phyloP scores from a whole-genome alignment of 2,888 invertebrate genomes.

The Cerastoderma edule region DNA sequence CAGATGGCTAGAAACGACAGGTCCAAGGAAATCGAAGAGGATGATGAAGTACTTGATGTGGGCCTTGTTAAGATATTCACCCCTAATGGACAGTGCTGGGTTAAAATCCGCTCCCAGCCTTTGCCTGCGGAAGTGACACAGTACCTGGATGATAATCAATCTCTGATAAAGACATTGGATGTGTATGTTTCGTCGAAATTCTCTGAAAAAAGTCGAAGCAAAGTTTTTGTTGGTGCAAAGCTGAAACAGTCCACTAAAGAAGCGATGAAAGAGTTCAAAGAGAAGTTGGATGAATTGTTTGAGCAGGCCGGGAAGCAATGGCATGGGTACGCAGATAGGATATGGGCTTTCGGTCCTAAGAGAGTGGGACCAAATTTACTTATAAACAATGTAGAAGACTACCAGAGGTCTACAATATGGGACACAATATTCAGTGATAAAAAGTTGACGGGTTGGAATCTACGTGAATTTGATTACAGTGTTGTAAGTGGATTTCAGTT shows the following conservation, averaged over 20 bases:
- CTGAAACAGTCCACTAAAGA: slow-evolving; percentile 68
- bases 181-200: slow-evolving; percentile 71
- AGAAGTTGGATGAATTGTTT: slow-evolving; percentile 87
- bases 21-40: slow-evolving; percentile 71
- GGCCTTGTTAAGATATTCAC: slow-evolving; percentile 86
- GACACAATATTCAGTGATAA: slow-evolving; percentile 51
- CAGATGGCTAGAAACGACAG: slow-evolving; percentile 51
- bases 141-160: slow-evolving; percentile 89
- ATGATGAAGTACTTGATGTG: slow-evolving; percentile 67
- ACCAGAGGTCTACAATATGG: slow-evolving; percentile 86
- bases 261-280: slow-evolving; percentile 84
- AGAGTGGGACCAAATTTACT: slow-evolving; percentile 95
- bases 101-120: slow-evolving; percentile 91
- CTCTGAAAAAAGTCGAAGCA: slow-evolving; percentile 38
- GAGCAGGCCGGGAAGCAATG: slow-evolving; percentile 86
- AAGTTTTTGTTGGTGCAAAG: slow-evolving; percentile 37
- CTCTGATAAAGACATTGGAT: slow-evolving; percentile 89
- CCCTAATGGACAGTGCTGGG: slow-evolving; percentile 89
- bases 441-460: slow-evolving; percentile 6
- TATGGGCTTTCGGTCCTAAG: slow-evolving; percentile 97
- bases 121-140: slow-evolving; percentile 89
- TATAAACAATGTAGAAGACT: slow-evolving; percentile 91
- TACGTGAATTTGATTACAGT: slow-evolving; percentile 86
- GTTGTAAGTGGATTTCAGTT: slow-evolving; percentile 85
- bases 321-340: slow-evolving; percentile 83